Conservation (phyloP, 2,888 invertebrate genomes). For the Bursaphelenchus okinawaensis region DNA sequence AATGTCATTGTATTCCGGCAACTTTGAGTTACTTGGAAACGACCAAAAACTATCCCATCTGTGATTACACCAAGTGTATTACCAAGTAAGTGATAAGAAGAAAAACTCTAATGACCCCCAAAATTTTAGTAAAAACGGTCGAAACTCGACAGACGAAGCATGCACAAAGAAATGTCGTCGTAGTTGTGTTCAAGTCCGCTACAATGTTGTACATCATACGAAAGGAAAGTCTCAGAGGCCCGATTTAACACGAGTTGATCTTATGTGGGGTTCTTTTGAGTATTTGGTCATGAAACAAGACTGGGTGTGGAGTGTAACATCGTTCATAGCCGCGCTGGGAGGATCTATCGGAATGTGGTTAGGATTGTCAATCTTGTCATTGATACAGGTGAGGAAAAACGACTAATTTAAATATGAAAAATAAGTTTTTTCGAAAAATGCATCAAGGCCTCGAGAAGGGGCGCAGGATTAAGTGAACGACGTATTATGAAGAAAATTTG, state of each 20-base stretch:
- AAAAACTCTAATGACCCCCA: not conserved
- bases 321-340: conserved; percentile 54
- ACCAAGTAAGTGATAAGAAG: conserved; percentile 30
- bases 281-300: conserved; percentile 53
- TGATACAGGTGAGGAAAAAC: conserved; percentile 46
- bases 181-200: conserved; percentile 50
- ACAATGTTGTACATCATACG: conserved; percentile 45
- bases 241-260: conserved; percentile 49
- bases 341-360: conserved; percentile 58
- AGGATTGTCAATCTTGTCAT: conserved; percentile 53
- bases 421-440: not conserved
- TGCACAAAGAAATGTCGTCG: conserved; percentile 48
- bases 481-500: not conserved
- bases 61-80: conserved; percentile 50
- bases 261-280: conserved; percentile 55
- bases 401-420: not conserved
- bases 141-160: conserved; percentile 47
- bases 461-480: too few species aligned
- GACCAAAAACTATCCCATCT: conserved; percentile 42
- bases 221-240: conserved; percentile 32
- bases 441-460: not conserved
- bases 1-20: conserved; percentile 50
- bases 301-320: conserved; percentile 43
- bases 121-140: conserved; percentile 44
- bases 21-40: conserved; percentile 47